Base-by-base conservation (phyloP, 1,140 invertebrate species). In the Caerostris darwini region DNA sequence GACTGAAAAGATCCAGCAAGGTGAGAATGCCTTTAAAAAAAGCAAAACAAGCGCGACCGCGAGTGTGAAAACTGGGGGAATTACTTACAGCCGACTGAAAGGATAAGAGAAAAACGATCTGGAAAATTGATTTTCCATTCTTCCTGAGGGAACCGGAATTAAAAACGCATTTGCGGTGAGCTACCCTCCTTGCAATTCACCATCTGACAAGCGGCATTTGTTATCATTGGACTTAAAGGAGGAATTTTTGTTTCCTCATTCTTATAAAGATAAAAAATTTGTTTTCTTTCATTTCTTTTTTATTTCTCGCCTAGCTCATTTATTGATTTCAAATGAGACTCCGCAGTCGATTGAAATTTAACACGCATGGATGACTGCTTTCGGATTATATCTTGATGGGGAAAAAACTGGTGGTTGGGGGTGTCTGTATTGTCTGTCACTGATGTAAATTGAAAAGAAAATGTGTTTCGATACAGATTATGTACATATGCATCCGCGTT, bases 101-200 rank as follows among this genome's bases (percentile, higher is more conserved):
- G 10, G 17, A 10, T 54, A 69, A 69, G 54, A 56, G 64, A 56
- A 89, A 69, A 69, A 69, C 61, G 50, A 54, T 54, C 64, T 12
- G 50, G 64, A 54, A 89, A 89, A 53, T 89, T 19, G 54, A 53
- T 89, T 89, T 7, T 14, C 61, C 8, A 53, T 61, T 53, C 64
- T 67, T 67, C 7, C 10, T 34, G 12, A 64, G 61, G 64, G 87
- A 89, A 89, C 87, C 87, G 61, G 87, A 89, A 89, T 89, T 89
- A 89, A 89, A 89, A 89, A 89, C 64, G 64, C 87, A 89, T 89
- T 89, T 89, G 87, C 7, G 87, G 87, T 71, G n/a, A 12, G 58
- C 61, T 12, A 8, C 61, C 7, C 34, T 50, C 57, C 19, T 61
- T 61, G 50, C 58, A 17, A 19, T 8, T 19, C 17, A 12, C 19